Evolutionary conservation across 2,888 invertebrate genomes (phyloP), one percentile per base, ranked within the genome.

Genomic region (Coenonympha arcania): DNA sequence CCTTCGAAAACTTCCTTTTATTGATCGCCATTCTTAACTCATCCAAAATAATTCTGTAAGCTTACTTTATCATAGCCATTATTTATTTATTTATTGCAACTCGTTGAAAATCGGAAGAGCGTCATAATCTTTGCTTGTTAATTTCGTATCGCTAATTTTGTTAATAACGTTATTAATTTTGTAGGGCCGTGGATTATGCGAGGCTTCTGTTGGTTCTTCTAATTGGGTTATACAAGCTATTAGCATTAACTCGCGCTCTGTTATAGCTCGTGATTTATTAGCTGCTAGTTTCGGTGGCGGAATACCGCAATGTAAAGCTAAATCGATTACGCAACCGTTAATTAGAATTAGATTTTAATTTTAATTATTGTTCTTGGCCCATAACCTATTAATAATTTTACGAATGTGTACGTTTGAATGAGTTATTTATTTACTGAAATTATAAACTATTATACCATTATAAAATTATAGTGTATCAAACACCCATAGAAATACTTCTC

Each of bases 181-280:
- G 13, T 16, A 31, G 37, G 37, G 37, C 15, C 22, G 37, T 19
- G 37, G 37, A 19, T 37, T 37, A 8, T 3, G 11, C 13, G 22
- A 22, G 13, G 37, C 37, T 11, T 22, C 22, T 22, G 37, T 37
- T 37, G 20, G 13, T 22, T 37, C 37, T 22, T 37, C 37, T 37
- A 37, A 37, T 37, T 37, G 20, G 37, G 37, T 37, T 37, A 22
- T 13, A 22, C 22, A 22, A 37, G 8, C 37, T 31, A 20, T 20
- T 36, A n/a, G n/a, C n/a, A n/a, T n/a, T n/a, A n/a, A 2, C 13
- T 5, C 9, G 37, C 11, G 20, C 22, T 11, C 22, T 3, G n/a
- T 11, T 20, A 11, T 36, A 13, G 37, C 22, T 37, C 6, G 13
- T 20, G 37, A 37, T 37, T 37, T 37, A 37, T 37, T 37, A 22